phyloP scores from a whole-genome alignment of 2,888 invertebrate genomes.

The Drosophila fungiperda region DNA sequence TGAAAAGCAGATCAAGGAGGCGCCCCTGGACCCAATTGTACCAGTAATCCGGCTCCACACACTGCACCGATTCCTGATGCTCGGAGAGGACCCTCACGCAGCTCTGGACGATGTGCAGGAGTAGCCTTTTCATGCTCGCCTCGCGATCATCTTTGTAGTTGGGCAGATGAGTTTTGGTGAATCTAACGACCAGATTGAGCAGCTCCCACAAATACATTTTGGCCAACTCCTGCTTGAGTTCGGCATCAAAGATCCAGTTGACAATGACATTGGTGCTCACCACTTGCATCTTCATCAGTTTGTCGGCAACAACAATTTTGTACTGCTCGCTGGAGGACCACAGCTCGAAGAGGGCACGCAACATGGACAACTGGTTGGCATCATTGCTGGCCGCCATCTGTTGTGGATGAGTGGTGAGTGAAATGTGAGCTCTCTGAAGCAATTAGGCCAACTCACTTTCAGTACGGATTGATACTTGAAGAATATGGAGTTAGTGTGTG shows the following conservation, averaged over 20 bases:
- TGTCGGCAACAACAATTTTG: conserved; percentile 40
- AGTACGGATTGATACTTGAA: conserved; percentile 41
- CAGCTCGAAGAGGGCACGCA: conserved; percentile 52
- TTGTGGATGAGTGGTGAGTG: no score
- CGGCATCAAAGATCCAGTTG: conserved; percentile 41
- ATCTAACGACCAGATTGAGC: conserved; percentile 25
- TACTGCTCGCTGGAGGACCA: conserved; percentile 57
- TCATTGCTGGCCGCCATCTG: conserved; percentile 33
- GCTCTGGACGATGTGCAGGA: conserved; percentile 36
- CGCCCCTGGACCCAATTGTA: conserved; percentile 54
- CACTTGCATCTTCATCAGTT: conserved; percentile 37
- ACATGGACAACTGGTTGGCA: conserved; percentile 26
- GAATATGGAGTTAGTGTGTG: conserved; percentile 39
- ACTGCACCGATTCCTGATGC: conserved; percentile 13
- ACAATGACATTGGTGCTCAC: conserved; percentile 30
- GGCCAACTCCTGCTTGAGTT: conserved; percentile 35
- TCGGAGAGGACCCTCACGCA: conserved; percentile 12
- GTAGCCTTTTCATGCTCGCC: conserved; percentile 5
- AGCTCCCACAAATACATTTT: conserved; percentile 64
- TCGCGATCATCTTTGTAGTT: neutral
- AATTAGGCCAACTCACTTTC: conserved; percentile 38
- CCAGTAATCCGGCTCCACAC: conserved; percentile 41
- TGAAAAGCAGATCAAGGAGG: conserved; percentile 45
- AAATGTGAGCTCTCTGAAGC: neutral
- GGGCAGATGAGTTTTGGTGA: conserved; percentile 11